Evolutionary conservation across 1,140 invertebrate species (phyloP).

Genomic region (Bicyclus anynana): DNA sequence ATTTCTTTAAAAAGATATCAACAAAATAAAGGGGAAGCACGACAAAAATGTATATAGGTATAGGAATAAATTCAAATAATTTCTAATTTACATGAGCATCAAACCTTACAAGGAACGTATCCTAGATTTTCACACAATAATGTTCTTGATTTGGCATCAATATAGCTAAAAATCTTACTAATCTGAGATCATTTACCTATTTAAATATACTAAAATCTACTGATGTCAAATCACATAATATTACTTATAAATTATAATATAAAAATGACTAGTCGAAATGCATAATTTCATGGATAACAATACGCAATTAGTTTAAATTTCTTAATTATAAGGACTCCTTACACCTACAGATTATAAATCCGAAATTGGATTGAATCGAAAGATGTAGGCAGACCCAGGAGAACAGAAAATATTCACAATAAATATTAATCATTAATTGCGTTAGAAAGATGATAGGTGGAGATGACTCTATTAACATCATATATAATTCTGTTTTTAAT

Average conservation of each 20-base stretch:
- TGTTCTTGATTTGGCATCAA: slow-evolving; percentile 36
- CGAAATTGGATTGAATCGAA: no score
- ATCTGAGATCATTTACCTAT: slow-evolving; percentile 32
- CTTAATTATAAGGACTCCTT: no score
- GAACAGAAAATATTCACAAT: no score
- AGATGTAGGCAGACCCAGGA: no score
- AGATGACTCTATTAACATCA: no score
- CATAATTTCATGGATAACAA: slow-evolving; percentile 6
- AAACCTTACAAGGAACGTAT: not conserved
- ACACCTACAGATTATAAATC: no score
- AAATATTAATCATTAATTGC: no score
- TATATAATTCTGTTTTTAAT: no score
- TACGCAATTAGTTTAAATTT: not conserved
- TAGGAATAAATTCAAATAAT: not conserved
- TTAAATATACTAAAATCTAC: not conserved
- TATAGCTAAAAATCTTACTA: slow-evolving; percentile 13
- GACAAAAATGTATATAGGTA: not conserved
- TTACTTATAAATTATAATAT: not conserved
- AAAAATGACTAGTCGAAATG: slow-evolving; percentile 11
- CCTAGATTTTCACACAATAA: slow-evolving; percentile 1
- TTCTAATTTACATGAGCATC: slow-evolving; percentile 11
- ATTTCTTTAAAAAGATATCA: slow-evolving; percentile 14
- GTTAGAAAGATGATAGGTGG: no score
- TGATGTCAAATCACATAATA: slow-evolving; percentile 33
- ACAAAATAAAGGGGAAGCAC: slow-evolving; percentile 22